These are phyloP conservation scores for Dasypolia templi DNA, from an alignment of 2,888 invertebrate species.

Conservation along the genomic window DNA sequence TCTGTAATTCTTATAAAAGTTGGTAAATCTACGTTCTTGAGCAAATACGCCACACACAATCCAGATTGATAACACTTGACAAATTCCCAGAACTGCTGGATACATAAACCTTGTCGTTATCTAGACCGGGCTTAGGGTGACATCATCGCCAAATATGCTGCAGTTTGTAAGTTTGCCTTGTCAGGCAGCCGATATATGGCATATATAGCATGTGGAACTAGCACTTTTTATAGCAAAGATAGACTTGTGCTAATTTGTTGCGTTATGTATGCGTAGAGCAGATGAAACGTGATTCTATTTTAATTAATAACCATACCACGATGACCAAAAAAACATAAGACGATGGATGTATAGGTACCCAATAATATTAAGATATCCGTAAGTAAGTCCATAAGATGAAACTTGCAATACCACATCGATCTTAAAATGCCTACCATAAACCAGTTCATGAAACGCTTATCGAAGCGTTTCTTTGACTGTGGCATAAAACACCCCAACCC, in stretches of 20 bases:
- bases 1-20: not conserved
- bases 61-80: conserved; percentile 35
- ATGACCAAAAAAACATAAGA: not conserved
- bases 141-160: conserved; percentile 47
- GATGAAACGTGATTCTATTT: no score
- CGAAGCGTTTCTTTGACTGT: no score
- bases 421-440: no score
- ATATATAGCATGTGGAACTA: not conserved
- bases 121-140: conserved; percentile 48
- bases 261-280: not conserved
- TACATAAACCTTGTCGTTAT: conserved; percentile 46
- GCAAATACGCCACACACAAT: not conserved
- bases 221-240: not conserved
- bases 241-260: not conserved
- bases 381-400: no score
- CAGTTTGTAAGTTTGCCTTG: conserved; percentile 30
- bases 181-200: conserved; percentile 13
- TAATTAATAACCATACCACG: no score
- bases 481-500: no score
- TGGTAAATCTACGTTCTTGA: not conserved
- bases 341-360: no score
- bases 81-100: conserved; percentile 26
- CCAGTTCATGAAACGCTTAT: no score
- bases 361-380: not conserved
- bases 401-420: no score